Conservation (phyloP, 2,888 invertebrate genomes). For the Diplolepis rosae region DNA sequence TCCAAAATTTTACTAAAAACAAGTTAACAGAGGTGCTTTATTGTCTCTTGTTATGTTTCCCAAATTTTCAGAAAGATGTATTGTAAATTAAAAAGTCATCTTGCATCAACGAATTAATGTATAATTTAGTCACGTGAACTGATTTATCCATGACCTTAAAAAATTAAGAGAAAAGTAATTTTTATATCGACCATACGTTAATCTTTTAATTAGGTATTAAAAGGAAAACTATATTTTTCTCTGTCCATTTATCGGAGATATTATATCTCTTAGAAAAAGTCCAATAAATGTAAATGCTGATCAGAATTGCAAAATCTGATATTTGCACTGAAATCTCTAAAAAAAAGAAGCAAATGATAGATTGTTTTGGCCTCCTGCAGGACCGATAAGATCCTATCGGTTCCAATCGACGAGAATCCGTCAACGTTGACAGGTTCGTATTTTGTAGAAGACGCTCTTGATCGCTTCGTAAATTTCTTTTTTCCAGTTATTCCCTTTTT, state of each 20-base stretch:
- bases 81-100: too few relatives aligned
- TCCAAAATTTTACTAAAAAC: too few relatives aligned
- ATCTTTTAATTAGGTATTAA: too few relatives aligned
- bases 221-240: background rate
- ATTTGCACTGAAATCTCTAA: background rate
- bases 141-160: too few relatives aligned
- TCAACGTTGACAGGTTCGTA: slow-evolving; percentile 61
- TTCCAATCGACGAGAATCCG: slow-evolving; percentile 55
- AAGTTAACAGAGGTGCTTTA: too few relatives aligned
- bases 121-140: too few relatives aligned
- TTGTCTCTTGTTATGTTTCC: too few relatives aligned
- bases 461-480: slow-evolving; percentile 56
- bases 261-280: background rate
- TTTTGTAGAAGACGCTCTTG: slow-evolving; percentile 19
- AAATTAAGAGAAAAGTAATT: too few relatives aligned
- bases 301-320: background rate
- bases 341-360: slow-evolving; percentile 51
- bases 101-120: too few relatives aligned
- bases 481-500: background rate
- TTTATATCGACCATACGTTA: too few relatives aligned
- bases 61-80: too few relatives aligned
- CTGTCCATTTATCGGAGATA: background rate
- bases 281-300: too few relatives aligned
- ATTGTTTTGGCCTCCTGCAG: slow-evolving; percentile 51
- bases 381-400: slow-evolving; percentile 54